These are phyloP conservation scores for Felis chaus DNA, from an alignment of 2,113 vertebrate genomes.

Conservation along the genomic window DNA sequence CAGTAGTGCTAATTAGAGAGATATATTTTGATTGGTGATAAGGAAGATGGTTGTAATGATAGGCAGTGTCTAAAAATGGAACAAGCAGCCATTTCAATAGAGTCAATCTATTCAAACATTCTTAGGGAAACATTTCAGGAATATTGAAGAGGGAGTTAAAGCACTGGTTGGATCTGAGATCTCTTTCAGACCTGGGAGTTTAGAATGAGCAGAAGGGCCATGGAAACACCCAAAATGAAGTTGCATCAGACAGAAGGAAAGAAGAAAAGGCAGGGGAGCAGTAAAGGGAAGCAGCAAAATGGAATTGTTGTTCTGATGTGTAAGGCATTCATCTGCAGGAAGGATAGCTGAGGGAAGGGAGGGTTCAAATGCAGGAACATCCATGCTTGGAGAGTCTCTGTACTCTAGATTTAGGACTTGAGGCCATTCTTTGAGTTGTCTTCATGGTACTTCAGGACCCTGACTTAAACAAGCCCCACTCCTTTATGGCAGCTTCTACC, in stretches of 20 bases:
- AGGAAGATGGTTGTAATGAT: neutral
- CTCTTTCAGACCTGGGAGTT: neutral
- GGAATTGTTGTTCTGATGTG: neutral
- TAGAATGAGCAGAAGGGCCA: neutral
- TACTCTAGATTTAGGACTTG: neutral
- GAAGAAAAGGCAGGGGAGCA: neutral
- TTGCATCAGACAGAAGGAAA: neutral
- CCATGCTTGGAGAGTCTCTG: neutral
- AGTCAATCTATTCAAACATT: neutral
- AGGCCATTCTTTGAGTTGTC: neutral
- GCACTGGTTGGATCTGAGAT: neutral
- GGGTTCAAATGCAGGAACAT: neutral
- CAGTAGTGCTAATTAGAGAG: neutral
- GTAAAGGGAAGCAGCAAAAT: neutral
- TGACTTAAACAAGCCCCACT: neutral
- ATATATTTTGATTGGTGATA: neutral
- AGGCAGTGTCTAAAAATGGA: neutral
- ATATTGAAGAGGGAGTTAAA: neutral
- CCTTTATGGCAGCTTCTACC: neutral
- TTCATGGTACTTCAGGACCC: neutral
- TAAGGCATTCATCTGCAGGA: neutral
- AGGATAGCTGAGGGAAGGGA: neutral
- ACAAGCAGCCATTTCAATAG: neutral
- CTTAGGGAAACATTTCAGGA: neutral
- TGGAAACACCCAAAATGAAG: neutral